Conservation (phyloP, 2,113 vertebrate genomes). For the Eupsittula cactorum region DNA sequence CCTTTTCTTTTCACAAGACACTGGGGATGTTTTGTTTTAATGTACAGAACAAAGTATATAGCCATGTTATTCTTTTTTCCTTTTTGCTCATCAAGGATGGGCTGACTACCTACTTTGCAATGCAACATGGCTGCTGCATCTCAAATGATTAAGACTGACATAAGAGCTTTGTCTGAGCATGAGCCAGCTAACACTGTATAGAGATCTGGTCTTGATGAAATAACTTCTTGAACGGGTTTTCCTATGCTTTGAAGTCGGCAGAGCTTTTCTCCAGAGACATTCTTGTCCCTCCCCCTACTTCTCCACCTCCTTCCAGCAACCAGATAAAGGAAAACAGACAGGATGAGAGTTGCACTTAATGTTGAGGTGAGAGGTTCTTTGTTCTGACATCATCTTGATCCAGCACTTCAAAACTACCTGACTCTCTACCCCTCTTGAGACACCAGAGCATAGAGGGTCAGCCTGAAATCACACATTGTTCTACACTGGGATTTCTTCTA, state of each 20-base stretch:
- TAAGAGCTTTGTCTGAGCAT: neutral
- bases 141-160: neutral
- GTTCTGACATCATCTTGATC: neutral
- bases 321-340: neutral
- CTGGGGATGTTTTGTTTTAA: neutral
- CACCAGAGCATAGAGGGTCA: neutral
- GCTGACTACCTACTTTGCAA: neutral
- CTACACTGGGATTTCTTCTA: neutral
- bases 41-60: neutral
- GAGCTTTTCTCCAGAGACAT: constrained; percentile 7
- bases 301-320: neutral
- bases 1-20: neutral
- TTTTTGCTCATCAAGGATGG: neutral
- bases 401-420: neutral
- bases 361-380: neutral
- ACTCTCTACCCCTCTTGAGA: neutral
- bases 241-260: neutral
- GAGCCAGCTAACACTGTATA: neutral
- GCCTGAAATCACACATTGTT: neutral
- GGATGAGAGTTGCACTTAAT: neutral
- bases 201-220: neutral
- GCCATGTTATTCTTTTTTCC: neutral
- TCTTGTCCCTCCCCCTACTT: neutral
- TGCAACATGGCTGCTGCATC: neutral
- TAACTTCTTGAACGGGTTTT: neutral